Base-by-base conservation (phyloP, 2,113 vertebrate genomes). In the Riparia riparia region DNA sequence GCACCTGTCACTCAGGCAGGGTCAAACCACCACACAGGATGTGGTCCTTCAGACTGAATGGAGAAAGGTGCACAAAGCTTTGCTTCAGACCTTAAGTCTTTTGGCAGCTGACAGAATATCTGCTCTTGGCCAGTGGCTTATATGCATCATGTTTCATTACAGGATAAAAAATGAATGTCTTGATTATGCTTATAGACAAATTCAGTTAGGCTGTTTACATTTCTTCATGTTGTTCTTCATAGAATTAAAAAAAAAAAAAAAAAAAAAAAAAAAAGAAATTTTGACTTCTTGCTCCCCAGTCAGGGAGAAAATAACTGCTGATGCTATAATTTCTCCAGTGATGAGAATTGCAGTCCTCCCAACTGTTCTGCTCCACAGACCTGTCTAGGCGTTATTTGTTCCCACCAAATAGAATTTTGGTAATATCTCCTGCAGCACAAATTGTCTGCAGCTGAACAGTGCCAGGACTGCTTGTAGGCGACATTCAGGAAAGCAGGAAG, bases 331-430 rank as follows among this genome's bases (percentile, higher is more conserved):
- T 79, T 68, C 31, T 73, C 14, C 14, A 61, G 20, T 7, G 34
- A 57, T 42, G 5, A 71, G 49, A 68, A 79, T 17, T 17, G 20
- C 18, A 42, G 14, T 42, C 10, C 4, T 88, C 29, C 3, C 26
- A 76, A 26, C 9, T 72, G 4, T n/a, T 90, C 29, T 58, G 6
- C 16, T 82, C 32, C 25, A 49, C 13, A 58, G 15, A 63, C 2
- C 18, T 19, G n/a, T 69, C 37, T 70, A n/a, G 0, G 0, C 6
- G 2, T 4, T 68, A 9, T 73, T 89, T 65, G 10, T 18, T 89
- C 28, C n/a, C 24, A 42, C 25, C 12, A 68, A 47, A 60, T 7
- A 51, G 0, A 1, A 6, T 18, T 45, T 49, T 14, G 9, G 60
- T 31, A 44, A 4, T 57, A 57, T 29, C 34, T 76, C 50, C 54